Conservation (phyloP, 2,888 invertebrate genomes). For the Chymomyza amoena region DNA sequence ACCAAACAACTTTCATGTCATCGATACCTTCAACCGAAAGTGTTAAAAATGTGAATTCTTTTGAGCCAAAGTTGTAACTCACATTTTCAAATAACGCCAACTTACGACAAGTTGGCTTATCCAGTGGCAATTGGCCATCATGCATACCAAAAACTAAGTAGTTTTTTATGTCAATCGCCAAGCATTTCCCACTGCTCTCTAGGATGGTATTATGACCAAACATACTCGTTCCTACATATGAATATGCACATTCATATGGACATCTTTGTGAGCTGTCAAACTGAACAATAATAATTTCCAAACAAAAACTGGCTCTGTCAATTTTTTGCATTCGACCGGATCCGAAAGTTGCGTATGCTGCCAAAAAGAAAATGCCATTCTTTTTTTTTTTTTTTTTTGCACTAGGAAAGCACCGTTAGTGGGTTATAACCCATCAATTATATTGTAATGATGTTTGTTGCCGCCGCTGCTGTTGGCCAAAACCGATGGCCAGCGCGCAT, state of each 20-base stretch:
- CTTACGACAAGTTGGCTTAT: not conserved
- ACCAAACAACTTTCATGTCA: not conserved
- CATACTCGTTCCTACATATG: not conserved
- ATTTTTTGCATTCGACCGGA: constrained; percentile 8
- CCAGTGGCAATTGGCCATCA: not conserved
- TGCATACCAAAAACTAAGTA: not conserved
- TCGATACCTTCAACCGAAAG: not conserved
- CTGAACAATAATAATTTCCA: constrained; percentile 65
- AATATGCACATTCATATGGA: constrained; percentile 48
- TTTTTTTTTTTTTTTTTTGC: not conserved
- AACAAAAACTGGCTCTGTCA: constrained; percentile 39
- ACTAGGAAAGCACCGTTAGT: constrained; percentile 58
- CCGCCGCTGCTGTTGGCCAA: constrained; percentile 17
- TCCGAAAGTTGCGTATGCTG: constrained; percentile 12
- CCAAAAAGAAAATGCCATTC: constrained; percentile 24
- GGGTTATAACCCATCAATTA: constrained; percentile 75
- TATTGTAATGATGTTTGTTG: constrained; percentile 69
- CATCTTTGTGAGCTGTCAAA: constrained; percentile 59
- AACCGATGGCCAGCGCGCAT: constrained; percentile 42
- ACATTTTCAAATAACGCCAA: not conserved
- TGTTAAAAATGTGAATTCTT: not conserved
- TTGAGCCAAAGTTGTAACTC: not conserved
- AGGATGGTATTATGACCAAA: not conserved
- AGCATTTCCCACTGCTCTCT: not conserved
- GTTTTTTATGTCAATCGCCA: not conserved